Conservation (phyloP, 2,113 vertebrate species). For the Campylomormyrus numenius region DNA sequence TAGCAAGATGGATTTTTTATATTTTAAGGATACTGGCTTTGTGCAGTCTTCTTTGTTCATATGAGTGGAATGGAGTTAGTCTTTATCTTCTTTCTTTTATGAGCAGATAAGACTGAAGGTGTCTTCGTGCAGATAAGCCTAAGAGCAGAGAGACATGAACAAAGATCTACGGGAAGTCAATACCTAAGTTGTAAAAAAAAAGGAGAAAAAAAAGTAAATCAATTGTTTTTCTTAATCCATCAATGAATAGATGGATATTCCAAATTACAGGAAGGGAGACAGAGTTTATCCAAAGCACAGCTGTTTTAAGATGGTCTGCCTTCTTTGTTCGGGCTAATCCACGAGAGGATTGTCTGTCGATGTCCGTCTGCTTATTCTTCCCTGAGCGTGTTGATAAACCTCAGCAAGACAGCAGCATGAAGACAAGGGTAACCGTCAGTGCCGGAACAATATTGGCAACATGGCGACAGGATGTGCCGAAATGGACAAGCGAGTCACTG, state of each 20-base stretch:
- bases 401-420: not conserved
- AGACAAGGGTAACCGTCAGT: not conserved
- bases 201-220: constrained; percentile 9
- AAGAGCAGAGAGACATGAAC: constrained; percentile 21
- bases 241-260: not conserved
- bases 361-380: not conserved
- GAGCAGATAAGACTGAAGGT: constrained; percentile 38
- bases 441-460: not conserved
- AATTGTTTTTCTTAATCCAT: not conserved
- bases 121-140: constrained; percentile 6
- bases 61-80: constrained; percentile 37
- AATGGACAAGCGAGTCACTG: not conserved
- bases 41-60: constrained; percentile 34
- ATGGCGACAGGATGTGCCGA: not conserved
- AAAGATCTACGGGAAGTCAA: constrained; percentile 22
- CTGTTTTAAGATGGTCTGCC: not conserved
- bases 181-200: constrained; percentile 30
- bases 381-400: not conserved
- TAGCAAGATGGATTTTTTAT: constrained; percentile 24
- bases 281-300: not conserved
- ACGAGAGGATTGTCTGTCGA: not conserved
- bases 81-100: constrained; percentile 32
- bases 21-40: constrained; percentile 27
- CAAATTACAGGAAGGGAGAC: not conserved
- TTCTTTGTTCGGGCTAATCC: not conserved